Conservation (phyloP, 2,113 vertebrate species). For the Eupsittula cactorum region DNA sequence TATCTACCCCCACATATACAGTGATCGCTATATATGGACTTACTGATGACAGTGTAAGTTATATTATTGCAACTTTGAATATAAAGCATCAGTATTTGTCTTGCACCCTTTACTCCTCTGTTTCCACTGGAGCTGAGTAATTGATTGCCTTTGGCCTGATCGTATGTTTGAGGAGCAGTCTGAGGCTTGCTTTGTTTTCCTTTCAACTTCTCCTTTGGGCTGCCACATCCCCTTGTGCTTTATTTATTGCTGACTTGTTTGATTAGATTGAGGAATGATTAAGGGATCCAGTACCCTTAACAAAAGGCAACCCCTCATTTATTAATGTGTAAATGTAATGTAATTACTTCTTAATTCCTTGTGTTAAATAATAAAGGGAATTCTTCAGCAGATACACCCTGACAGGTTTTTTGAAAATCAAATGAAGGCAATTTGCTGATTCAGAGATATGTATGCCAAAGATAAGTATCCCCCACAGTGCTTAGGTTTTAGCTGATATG, state of each 20-base stretch:
- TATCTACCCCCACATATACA: background rate
- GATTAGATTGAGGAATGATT: slow-evolving; percentile 47
- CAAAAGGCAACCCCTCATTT: slow-evolving; percentile 11
- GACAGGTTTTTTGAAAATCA: background rate
- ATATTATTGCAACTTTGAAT: background rate
- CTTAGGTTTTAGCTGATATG: background rate
- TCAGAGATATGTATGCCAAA: background rate
- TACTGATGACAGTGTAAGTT: background rate
- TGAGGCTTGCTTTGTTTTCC: background rate
- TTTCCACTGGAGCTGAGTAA: background rate
- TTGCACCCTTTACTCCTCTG: background rate
- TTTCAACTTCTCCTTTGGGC: background rate
- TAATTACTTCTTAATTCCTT: slow-evolving; percentile 38
- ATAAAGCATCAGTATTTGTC: background rate
- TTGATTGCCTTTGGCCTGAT: background rate
- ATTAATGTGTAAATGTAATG: slow-evolving; percentile 31
- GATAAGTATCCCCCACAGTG: background rate
- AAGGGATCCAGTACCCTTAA: slow-evolving; percentile 7
- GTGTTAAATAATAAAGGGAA: background rate
- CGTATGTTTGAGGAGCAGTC: background rate
- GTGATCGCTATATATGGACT: background rate
- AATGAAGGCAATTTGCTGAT: background rate
- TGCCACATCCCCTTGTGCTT: background rate
- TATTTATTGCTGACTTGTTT: slow-evolving; percentile 23
- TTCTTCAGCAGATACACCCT: slow-evolving; percentile 15